Base-by-base conservation (phyloP, 2,797 vertebrate genomes). In the Anguilla pacifica region DNA sequence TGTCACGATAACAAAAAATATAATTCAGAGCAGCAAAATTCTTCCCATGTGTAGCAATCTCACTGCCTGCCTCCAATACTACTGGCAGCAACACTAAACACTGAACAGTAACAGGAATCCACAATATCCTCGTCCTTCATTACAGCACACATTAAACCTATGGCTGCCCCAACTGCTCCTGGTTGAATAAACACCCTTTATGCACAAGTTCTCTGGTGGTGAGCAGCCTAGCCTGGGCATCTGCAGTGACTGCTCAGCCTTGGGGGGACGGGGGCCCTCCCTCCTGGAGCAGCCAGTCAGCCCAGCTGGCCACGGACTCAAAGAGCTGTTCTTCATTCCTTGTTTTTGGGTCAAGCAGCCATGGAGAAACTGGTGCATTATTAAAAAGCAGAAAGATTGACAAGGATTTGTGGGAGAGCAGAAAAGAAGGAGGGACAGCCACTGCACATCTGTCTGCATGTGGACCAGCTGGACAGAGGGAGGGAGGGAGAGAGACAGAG, bases 21-120 rank as follows among this genome's bases (percentile, higher is more conserved):
- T 67, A 89, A 46, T 43, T 19, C 10, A 89, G 74, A 77, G 67
- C 9, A 35, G 67, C n/a, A 13, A 7, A 2, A 31, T 6, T 11
- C 28, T 9, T 64, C n/a, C 22, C 28, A 28, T 13, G 86, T 77
- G 82, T 67, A 72, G 49, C 17, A 15, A 49, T 74, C 35, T 22
- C 67, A 88, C 86, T 87, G 86, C 87, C 82, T 15, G 86, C 67
- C 83, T 87, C 85, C 88, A 64, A 64, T 64, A 64, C 6, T 19
- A 64, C 17, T 1, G 22, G 28, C 67, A 31, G 67, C 28, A 67
- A 67, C 25, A 67, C 25, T n/a, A 67, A 31, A 31, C 67, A 31
- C 67, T 72, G 2, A 6, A 64, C n/a, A 28, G 67, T 22, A 64
- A 64, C 22, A 19, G 22, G 59, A 64, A 64, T 64, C 59, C 59